Evolutionary conservation across 2,113 vertebrate species (phyloP).

Genomic region (Apaloderma vittatum): DNA sequence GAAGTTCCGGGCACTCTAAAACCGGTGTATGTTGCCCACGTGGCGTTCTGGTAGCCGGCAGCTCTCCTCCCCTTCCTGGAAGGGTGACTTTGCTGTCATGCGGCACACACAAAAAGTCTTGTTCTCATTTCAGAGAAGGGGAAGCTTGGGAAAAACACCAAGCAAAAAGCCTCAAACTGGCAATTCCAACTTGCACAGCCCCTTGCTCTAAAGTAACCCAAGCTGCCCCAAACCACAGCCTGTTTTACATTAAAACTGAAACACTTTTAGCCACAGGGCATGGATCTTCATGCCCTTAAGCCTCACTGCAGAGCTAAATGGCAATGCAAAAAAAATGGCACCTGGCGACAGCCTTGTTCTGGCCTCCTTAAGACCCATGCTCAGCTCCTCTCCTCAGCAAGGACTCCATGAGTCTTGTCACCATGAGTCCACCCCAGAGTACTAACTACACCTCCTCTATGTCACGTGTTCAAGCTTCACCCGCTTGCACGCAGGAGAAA

Average conservation of each 20-base stretch:
- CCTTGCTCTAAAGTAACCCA: background rate
- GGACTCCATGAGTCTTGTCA: background rate
- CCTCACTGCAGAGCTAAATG: background rate
- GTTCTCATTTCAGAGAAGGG: background rate
- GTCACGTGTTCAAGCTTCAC: background rate
- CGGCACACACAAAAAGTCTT: background rate
- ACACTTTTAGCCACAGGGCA: background rate
- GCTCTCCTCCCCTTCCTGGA: background rate
- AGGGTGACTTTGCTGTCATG: too few species aligned
- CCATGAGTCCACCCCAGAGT: background rate
- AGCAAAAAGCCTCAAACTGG: background rate
- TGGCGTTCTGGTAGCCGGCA: too few species aligned
- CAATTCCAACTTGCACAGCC: background rate
- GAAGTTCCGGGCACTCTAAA: too few species aligned
- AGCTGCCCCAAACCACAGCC: background rate
- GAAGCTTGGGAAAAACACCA: background rate
- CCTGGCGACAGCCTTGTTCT: background rate
- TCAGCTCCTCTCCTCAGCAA: background rate
- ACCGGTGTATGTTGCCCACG: fast-evolving
- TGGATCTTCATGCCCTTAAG: background rate
- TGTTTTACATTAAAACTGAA: background rate
- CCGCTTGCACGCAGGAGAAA: background rate
- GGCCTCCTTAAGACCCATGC: background rate
- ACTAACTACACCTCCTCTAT: background rate
- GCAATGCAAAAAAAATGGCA: background rate